phyloP scores from a whole-genome alignment of 1,140 invertebrate species.

The Elymnias hypermnestra region DNA sequence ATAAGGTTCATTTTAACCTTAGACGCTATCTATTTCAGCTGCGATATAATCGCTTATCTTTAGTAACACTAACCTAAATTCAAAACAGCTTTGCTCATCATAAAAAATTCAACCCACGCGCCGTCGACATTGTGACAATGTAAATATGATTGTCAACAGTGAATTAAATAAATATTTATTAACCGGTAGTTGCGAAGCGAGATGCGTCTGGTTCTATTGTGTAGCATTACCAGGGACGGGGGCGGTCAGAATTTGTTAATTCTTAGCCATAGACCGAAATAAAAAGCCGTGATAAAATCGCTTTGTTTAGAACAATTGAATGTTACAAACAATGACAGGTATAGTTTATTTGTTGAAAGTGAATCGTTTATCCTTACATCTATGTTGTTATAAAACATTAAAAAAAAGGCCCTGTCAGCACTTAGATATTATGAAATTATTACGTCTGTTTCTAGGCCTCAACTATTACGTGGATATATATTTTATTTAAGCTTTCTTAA shows the following conservation, averaged over 20 bases:
- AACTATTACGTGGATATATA: no score
- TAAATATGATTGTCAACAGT: conserved; percentile 70
- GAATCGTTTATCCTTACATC: neutral
- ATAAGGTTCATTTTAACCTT: neutral
- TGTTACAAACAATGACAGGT: conserved; percentile 18
- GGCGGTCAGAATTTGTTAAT: conserved; percentile 27
- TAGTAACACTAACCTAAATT: neutral
- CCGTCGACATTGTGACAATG: conserved; percentile 56
- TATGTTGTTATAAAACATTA: no score
- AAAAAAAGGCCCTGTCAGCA: no score
- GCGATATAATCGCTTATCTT: conserved; percentile 27
- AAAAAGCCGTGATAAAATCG: conserved; percentile 35
- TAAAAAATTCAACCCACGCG: conserved; percentile 49
- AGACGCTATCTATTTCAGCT: conserved; percentile 6
- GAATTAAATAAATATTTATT: conserved; percentile 71
- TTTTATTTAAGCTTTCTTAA: no score
- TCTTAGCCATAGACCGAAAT: conserved; percentile 32
- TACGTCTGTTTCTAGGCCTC: no score
- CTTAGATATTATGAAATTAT: no score
- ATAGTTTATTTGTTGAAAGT: neutral
- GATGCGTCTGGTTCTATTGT: conserved; percentile 55
- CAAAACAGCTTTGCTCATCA: conserved; percentile 46
- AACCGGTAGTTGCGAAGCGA: conserved; percentile 44
- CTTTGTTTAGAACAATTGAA: conserved; percentile 27
- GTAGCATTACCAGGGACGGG: conserved; percentile 23